A percentile compares a stretch with the other conserved stretches of the same genome.
These are phyloP conservation scores for Campylorhamphus procurvoides DNA, from an alignment of 2,113 vertebrate species.

Conservation along the genomic window DNA sequence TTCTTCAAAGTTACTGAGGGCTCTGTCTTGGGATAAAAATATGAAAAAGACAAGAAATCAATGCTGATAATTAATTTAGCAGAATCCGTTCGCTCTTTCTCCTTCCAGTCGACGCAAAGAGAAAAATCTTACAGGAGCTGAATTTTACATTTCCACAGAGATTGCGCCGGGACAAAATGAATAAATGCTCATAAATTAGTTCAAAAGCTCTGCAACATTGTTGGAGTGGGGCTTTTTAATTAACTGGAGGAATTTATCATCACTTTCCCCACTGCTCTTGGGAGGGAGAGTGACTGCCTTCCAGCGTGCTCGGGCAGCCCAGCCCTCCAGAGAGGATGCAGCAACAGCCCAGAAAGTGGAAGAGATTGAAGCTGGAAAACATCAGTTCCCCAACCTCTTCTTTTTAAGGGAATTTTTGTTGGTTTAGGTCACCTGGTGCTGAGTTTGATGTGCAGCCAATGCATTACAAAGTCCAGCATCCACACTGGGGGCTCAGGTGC, in stretches of 20 bases:
- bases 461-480: neutral
- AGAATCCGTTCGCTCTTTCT: neutral
- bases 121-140: conserved; percentile 10
- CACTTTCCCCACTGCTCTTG: neutral
- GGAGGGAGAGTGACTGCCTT: neutral
- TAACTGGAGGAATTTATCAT: conserved; percentile 62
- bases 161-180: conserved; percentile 47
- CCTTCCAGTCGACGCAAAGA: neutral
- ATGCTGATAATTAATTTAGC: conserved; percentile 61
- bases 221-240: conserved; percentile 58
- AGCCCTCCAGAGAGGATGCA: neutral
- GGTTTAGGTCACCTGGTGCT: neutral
- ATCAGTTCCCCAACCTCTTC: neutral
- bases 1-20: conserved; percentile 15
- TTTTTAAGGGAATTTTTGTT: no score
- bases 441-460: no score
- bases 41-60: conserved; percentile 53
- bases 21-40: conserved; percentile 42
- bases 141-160: conserved; percentile 42
- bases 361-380: neutral
- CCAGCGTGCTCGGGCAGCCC: neutral
- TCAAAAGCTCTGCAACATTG: conserved; percentile 13
- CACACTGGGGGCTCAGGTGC: rapidly evolving
- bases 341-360: neutral
- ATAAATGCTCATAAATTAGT: conserved; percentile 53